Evolutionary conservation across 2,888 invertebrate genomes (phyloP).

Genomic region (Ommatoiulus sabulosus): DNA sequence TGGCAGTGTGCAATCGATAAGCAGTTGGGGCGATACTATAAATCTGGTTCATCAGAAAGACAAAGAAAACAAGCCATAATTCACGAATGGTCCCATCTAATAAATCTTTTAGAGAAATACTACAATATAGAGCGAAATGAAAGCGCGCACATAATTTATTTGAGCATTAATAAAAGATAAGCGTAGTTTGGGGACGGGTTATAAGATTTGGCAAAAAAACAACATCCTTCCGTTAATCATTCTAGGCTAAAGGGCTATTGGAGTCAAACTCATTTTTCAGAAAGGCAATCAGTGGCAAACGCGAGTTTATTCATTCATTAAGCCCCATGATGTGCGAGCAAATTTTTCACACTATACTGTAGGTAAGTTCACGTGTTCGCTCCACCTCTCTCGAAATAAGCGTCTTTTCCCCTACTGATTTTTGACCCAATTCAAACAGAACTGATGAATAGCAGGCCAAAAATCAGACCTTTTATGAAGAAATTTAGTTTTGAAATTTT

Average conservation of each 20-base stretch:
- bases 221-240: conserved; percentile 28
- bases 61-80: conserved; percentile 34
- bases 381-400: no score
- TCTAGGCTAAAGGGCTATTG: conserved; percentile 4
- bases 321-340: not conserved
- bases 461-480: no score
- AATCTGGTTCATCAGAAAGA: conserved; percentile 34
- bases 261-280: conserved; percentile 27
- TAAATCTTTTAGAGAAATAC: conserved; percentile 28
- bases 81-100: conserved; percentile 18
- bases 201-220: conserved; percentile 16
- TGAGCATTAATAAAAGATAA: conserved; percentile 34
- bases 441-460: no score
- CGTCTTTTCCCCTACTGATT: no score
- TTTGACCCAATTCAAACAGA: no score
- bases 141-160: conserved; percentile 27
- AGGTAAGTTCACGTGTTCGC: no score
- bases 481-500: no score
- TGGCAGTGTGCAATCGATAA: not conserved
- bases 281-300: not conserved
- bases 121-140: conserved; percentile 20
- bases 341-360: no score
- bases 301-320: not conserved
- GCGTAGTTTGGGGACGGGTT: conserved; percentile 34
- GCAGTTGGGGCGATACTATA: not conserved